Evolutionary conservation across 2,113 vertebrate genomes (phyloP).

Genomic region (Galeopterus variegatus): DNA sequence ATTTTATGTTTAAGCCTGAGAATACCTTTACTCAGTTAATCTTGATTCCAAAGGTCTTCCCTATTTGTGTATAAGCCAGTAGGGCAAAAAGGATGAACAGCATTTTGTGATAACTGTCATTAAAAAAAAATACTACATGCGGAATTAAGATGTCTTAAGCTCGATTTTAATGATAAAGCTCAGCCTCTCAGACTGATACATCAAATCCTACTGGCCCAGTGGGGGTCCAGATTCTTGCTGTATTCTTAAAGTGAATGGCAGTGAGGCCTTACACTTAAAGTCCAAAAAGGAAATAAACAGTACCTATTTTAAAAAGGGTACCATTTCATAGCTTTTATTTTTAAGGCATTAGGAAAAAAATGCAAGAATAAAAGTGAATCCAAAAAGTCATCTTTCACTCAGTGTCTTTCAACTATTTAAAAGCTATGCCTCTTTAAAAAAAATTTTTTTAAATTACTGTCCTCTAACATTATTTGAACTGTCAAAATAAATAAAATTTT

Average conservation of each 20-base stretch:
- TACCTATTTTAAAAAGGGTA: background rate
- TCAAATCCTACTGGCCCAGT: background rate
- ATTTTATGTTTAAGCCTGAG: background rate
- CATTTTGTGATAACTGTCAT: background rate
- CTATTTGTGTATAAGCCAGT: background rate
- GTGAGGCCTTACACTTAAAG: background rate
- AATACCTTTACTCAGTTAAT: background rate
- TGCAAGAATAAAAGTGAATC: background rate
- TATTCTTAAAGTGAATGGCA: background rate
- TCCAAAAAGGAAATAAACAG: background rate
- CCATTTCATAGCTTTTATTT: slow-evolving; percentile 40
- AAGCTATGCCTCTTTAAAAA: background rate
- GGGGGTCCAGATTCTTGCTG: background rate
- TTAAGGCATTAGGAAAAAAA: slow-evolving; percentile 28
- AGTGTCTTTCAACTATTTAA: slow-evolving; percentile 45
- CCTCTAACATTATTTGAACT: slow-evolving; percentile 8
- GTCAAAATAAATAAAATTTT: slow-evolving; percentile 18
- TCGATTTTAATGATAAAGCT: background rate
- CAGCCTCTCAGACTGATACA: background rate
- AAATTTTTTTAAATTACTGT: background rate
- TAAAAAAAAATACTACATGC: background rate
- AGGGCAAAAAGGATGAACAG: background rate
- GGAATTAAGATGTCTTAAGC: background rate
- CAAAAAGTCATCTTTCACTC: slow-evolving; percentile 27
- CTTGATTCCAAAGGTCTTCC: background rate